A percentile compares a stretch with the other conserved stretches of the same genome.
Conservation (phyloP, 2,797 vertebrate species). For the Menidia menidia region DNA sequence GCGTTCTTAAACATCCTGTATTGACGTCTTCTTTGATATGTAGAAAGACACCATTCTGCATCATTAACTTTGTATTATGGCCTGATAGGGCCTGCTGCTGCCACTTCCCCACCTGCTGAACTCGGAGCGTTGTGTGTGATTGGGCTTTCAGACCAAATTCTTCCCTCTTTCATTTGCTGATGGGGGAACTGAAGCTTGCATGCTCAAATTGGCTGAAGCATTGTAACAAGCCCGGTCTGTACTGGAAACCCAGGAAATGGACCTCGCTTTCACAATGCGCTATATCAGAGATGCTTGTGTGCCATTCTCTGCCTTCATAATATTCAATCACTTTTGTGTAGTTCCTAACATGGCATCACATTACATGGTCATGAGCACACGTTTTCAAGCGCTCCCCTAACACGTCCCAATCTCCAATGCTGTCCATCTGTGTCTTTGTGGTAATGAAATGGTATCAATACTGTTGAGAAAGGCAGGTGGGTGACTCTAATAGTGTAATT, state of each 20-base stretch:
- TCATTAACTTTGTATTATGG: constrained; percentile 89
- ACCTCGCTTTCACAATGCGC: constrained; percentile 31
- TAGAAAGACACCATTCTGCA: constrained; percentile 86
- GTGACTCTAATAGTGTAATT: constrained; percentile 82
- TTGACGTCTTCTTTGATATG: constrained; percentile 82
- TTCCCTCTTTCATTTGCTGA: constrained; percentile 68
- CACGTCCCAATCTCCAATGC: constrained; percentile 46
- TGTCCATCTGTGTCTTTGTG: constrained; percentile 61
- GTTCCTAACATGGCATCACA: constrained; percentile 47
- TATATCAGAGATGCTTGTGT: constrained; percentile 38
- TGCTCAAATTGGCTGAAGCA: constrained; percentile 72
- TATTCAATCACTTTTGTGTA: constrained; percentile 52
- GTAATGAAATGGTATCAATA: constrained; percentile 78
- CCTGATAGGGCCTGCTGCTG: constrained; percentile 82
- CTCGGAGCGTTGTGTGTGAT: constrained; percentile 76
- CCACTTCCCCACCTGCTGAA: constrained; percentile 82
- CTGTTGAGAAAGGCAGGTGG: constrained; percentile 77
- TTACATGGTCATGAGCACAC: constrained; percentile 25
- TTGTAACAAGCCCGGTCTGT: constrained; percentile 60
- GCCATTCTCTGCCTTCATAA: constrained; percentile 46
- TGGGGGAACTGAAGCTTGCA: constrained; percentile 71
- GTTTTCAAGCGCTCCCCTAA: constrained; percentile 51
- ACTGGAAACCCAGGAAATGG: constrained; percentile 35
- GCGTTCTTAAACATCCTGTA: constrained; percentile 86
- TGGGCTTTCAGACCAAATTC: constrained; percentile 81